Percentiles rank a stretch among this genome's conserved stretches.
phyloP scores from a whole-genome alignment of 2,797 vertebrate species.

The Oceanodroma leucorhoa region DNA sequence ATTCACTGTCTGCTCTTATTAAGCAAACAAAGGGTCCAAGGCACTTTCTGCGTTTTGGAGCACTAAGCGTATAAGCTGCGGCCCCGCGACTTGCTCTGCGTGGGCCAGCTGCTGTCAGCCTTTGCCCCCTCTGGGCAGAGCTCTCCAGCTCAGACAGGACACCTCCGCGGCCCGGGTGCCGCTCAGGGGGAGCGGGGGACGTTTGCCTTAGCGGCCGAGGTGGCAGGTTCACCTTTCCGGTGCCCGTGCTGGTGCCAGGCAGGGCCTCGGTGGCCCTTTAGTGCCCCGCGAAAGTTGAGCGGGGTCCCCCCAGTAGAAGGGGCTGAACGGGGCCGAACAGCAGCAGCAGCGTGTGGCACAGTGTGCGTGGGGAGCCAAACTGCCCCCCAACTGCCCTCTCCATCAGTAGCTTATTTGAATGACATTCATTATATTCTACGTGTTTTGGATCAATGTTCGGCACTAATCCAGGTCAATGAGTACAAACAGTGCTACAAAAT shows the following conservation, averaged over 20 bases:
- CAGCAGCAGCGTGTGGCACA: not conserved
- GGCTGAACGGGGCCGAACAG: not conserved
- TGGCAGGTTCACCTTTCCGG: not conserved
- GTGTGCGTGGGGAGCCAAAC: rapidly evolving
- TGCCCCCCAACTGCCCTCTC: not conserved
- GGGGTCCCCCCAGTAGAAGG: rapidly evolving
- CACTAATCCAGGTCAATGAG: rapidly evolving
- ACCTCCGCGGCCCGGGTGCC: not conserved
- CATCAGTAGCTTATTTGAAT: not conserved
- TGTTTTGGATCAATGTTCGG: rapidly evolving
- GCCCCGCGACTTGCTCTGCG: not conserved
- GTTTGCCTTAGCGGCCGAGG: rapidly evolving
- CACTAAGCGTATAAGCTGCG: rapidly evolving
- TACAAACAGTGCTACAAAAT: not conserved
- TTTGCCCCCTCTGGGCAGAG: not conserved
- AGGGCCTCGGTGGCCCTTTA: rapidly evolving
- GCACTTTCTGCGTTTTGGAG: not conserved
- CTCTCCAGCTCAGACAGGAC: rapidly evolving
- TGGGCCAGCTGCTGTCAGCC: not conserved
- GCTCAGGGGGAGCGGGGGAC: rapidly evolving
- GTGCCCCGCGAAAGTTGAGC: rapidly evolving
- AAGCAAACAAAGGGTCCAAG: not conserved
- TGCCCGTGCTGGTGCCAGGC: rapidly evolving
- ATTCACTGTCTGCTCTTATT: not conserved
- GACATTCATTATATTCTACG: rapidly evolving